Evolutionary conservation across 2,797 vertebrate genomes (phyloP).

Genomic region (Eupleurogrammus muticus): DNA sequence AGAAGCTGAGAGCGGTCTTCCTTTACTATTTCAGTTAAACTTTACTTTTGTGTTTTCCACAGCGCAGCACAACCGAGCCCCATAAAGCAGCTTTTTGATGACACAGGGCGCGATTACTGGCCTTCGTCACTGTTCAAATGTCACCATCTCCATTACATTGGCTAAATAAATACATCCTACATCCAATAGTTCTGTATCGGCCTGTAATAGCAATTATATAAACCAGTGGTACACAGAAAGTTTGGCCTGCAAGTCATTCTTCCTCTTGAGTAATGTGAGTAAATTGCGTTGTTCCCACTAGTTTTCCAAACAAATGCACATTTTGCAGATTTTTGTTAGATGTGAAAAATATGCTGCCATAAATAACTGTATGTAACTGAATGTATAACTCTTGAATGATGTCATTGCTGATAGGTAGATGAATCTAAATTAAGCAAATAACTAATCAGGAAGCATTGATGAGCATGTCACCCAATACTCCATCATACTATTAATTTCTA

Average conservation of each 20-base stretch:
- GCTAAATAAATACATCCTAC: not conserved
- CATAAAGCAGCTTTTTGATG: not conserved
- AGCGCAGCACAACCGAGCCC: not conserved
- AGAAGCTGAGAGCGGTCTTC: not conserved
- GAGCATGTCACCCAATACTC: no score
- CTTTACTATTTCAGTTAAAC: not conserved
- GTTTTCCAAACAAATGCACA: not conserved
- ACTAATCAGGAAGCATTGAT: no score
- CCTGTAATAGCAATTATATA: not conserved
- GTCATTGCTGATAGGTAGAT: no score
- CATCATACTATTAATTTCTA: no score
- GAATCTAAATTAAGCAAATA: no score
- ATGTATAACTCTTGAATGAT: no score
- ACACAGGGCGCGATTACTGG: not conserved
- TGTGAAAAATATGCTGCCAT: no score
- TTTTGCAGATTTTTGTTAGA: not conserved
- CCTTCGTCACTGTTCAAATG: not conserved
- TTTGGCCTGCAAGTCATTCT: not conserved
- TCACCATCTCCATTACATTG: slow-evolving; percentile 1
- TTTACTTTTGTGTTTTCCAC: not conserved
- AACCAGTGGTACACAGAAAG: not conserved
- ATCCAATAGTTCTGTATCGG: slow-evolving; percentile 9
- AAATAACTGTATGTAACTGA: no score
- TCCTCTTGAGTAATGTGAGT: not conserved
- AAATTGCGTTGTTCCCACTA: not conserved